A percentile compares a stretch with the other conserved stretches of the same genome.
Conservation (phyloP, 2,888 invertebrate genomes). For the Diarsia dahlii region DNA sequence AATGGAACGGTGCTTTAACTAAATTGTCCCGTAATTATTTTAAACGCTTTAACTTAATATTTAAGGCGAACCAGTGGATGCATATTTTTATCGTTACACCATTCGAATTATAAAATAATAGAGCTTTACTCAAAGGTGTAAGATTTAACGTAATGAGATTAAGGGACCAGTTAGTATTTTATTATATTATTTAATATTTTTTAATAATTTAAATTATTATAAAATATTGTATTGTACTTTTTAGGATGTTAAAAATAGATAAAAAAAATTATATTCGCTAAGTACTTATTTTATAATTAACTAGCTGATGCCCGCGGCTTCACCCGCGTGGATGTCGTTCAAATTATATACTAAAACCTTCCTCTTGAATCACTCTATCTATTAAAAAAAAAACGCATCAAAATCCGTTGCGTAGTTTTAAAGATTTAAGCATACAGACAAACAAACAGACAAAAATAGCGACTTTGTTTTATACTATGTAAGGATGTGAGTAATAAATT, state of each 20-base stretch:
- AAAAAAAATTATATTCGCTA: background rate
- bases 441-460: too few species aligned
- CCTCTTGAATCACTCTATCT: too few species aligned
- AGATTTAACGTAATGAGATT: conserved; percentile 58
- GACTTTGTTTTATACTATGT: too few species aligned
- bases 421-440: too few species aligned
- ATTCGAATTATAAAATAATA: conserved; percentile 82
- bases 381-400: too few species aligned
- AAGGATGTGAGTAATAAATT: too few species aligned
- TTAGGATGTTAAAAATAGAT: background rate
- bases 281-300: too few species aligned
- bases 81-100: conserved; percentile 82
- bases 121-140: conserved; percentile 78
- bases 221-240: too few species aligned
- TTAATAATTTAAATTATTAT: background rate
- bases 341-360: too few species aligned
- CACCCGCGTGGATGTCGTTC: too few species aligned
- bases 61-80: conserved; percentile 83
- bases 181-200: background rate
- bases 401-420: too few species aligned
- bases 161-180: background rate
- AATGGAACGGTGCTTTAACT: conserved; percentile 73
- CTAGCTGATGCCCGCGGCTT: too few species aligned
- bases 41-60: conserved; percentile 89
- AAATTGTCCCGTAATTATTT: conserved; percentile 88